Conservation (phyloP, 2,797 vertebrate species). For the Falco cherrug region DNA sequence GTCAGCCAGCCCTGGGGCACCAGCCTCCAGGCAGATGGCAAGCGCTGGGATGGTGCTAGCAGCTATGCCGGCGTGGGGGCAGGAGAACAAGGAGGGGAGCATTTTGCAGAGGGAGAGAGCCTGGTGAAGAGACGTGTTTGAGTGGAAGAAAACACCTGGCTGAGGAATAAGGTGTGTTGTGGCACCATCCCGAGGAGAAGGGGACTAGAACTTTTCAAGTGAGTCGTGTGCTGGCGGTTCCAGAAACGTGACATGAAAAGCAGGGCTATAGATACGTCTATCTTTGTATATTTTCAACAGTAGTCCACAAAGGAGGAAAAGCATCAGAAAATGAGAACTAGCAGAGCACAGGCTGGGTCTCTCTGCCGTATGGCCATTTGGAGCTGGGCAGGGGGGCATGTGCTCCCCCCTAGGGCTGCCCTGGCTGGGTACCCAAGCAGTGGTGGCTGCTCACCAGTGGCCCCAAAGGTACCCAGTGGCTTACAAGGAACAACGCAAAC, state of each 20-base stretch:
- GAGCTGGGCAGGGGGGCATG: not conserved
- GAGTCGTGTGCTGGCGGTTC: not conserved
- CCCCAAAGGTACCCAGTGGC: rapidly evolving
- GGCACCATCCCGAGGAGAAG: not conserved
- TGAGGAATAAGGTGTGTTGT: not conserved
- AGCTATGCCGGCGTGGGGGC: rapidly evolving
- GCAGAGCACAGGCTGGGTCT: not conserved
- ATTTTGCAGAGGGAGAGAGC: not conserved
- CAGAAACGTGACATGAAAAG: rapidly evolving
- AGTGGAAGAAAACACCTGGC: not conserved
- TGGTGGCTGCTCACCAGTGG: not conserved
- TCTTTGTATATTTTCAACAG: not conserved
- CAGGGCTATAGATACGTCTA: rapidly evolving
- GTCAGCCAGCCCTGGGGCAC: not conserved
- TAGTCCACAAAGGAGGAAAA: not conserved
- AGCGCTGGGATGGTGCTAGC: rapidly evolving
- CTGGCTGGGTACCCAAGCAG: not conserved
- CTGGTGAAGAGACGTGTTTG: not conserved
- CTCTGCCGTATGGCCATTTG: not conserved
- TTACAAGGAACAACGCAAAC: not conserved
- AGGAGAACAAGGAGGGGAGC: not conserved
- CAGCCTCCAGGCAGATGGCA: not conserved
- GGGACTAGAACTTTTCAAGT: not conserved
- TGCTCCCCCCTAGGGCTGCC: not conserved
- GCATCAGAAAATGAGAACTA: not conserved